These are phyloP conservation scores for Calliopum simillimum DNA, from an alignment of 2,888 invertebrate genomes.

Conservation along the genomic window DNA sequence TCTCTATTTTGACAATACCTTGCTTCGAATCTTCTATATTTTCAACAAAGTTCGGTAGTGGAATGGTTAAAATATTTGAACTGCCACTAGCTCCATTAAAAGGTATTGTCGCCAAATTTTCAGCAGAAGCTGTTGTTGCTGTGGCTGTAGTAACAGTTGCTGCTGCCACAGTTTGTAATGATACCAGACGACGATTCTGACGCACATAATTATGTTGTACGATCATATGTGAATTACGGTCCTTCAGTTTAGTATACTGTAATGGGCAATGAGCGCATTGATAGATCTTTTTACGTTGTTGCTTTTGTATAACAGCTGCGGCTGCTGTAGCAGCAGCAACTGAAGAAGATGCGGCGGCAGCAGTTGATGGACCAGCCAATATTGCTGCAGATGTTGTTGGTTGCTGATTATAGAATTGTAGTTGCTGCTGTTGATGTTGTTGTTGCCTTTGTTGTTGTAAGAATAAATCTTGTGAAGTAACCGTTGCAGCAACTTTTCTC, in stretches of 20 bases:
- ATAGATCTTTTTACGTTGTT: slow-evolving; percentile 62
- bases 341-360: slow-evolving; percentile 52
- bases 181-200: slow-evolving; percentile 63
- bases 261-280: slow-evolving; percentile 64
- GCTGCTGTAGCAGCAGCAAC: slow-evolving; percentile 41
- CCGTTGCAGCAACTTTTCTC: slow-evolving; percentile 47
- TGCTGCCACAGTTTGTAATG: slow-evolving; percentile 50
- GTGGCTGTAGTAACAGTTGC: slow-evolving; percentile 41
- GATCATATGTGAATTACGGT: slow-evolving; percentile 65
- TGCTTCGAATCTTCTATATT: slow-evolving; percentile 58
- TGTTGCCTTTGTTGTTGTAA: slow-evolving; percentile 41
- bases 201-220: slow-evolving; percentile 64
- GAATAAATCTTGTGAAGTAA: slow-evolving; percentile 49
- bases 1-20: slow-evolving; percentile 62
- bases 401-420: slow-evolving; percentile 42
- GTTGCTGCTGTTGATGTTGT: slow-evolving; percentile 38
- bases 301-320: slow-evolving; percentile 46
- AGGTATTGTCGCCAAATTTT: slow-evolving; percentile 7
- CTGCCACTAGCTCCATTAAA: slow-evolving; percentile 25
- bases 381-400: slow-evolving; percentile 55
- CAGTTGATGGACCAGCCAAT: slow-evolving; percentile 61
- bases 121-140: slow-evolving; percentile 21
- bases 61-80: slow-evolving; percentile 31
- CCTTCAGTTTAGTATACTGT: slow-evolving; percentile 62
- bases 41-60: slow-evolving; percentile 40